Evolutionary conservation across 2,888 invertebrate genomes (phyloP).

Genomic region (Ditylenchus weischeri): DNA sequence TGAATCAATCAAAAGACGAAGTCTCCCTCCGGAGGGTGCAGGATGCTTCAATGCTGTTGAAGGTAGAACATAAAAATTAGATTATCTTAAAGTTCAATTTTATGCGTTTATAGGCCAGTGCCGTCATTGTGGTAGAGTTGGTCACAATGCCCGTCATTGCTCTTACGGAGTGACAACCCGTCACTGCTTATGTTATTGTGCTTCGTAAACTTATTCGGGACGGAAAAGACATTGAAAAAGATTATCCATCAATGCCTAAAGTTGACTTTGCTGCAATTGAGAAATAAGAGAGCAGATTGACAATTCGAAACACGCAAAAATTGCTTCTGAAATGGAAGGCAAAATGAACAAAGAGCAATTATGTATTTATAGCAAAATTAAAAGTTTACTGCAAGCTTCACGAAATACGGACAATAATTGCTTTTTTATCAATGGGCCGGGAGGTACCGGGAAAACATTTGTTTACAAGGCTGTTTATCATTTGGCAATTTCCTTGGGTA

Average conservation of each 20-base stretch:
- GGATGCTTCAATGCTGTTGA: too few relatives aligned
- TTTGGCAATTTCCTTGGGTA: not conserved
- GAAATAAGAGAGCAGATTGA: not conserved
- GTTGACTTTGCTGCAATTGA: too few relatives aligned
- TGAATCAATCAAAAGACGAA: too few relatives aligned
- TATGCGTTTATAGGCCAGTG: too few relatives aligned
- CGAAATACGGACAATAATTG: not conserved
- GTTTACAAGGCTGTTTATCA: too few relatives aligned
- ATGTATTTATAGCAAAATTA: not conserved
- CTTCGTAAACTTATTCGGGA: not conserved
- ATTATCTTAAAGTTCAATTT: too few relatives aligned
- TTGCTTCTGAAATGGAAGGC: conserved; percentile 2
- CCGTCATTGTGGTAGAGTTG: too few relatives aligned
- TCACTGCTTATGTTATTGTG: not conserved
- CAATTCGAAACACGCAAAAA: not conserved
- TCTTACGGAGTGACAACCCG: too few relatives aligned
- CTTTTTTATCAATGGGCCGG: not conserved
- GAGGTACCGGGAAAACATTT: not conserved
- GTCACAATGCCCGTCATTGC: too few relatives aligned
- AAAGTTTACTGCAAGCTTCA: not conserved
- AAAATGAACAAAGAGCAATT: conserved; percentile 1
- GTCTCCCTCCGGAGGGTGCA: too few relatives aligned
- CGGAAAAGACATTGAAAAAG: conserved; percentile 3
- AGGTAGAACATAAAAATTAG: too few relatives aligned
- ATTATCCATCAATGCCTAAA: conserved; percentile 1